Percentiles rank a stretch among this genome's conserved stretches.
These are phyloP conservation scores for Vannuccia rotundouncinata DNA, from an alignment of 2,888 invertebrate species.

Conservation along the genomic window DNA sequence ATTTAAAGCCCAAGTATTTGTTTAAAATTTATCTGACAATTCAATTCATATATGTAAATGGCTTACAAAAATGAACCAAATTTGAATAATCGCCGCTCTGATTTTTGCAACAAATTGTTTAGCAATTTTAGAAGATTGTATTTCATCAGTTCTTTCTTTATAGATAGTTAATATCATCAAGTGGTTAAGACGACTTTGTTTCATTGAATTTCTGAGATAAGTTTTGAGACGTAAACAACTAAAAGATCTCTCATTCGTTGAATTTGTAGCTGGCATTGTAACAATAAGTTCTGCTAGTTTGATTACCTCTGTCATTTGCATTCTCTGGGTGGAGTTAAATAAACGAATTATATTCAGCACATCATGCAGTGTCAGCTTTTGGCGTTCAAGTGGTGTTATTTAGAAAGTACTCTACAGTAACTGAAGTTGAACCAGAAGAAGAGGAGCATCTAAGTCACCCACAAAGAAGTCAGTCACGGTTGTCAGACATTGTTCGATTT, in stretches of 20 bases:
- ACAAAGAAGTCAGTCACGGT: conserved; percentile 6
- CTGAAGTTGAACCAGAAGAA: conserved; percentile 18
- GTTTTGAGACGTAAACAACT: conserved; percentile 6
- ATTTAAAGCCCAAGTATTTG: too few relatives aligned
- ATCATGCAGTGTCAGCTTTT: conserved; percentile 22
- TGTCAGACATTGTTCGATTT: conserved; percentile 20
- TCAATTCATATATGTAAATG: too few relatives aligned
- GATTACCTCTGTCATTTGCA: too few relatives aligned
- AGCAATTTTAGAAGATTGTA: conserved; percentile 19
- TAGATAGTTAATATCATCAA: conserved; percentile 13
- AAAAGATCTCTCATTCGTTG: conserved; percentile 13
- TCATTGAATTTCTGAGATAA: conserved; percentile 18
- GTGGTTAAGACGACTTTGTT: conserved; percentile 16
- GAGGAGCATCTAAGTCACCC: not conserved
- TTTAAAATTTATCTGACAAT: too few relatives aligned
- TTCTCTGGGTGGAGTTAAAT: not conserved
- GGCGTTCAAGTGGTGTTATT: not conserved
- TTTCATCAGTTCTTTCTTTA: too few relatives aligned
- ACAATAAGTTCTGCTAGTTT: conserved; percentile 8
- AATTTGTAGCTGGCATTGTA: conserved; percentile 11
- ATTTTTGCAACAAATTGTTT: conserved; percentile 7
- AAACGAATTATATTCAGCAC: not conserved
- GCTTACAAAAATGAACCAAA: conserved; percentile 23
- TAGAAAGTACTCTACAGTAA: not conserved
- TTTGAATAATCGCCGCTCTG: too few relatives aligned